Conservation (phyloP, 2,888 invertebrate species). For the Nephrotoma appendiculata region DNA sequence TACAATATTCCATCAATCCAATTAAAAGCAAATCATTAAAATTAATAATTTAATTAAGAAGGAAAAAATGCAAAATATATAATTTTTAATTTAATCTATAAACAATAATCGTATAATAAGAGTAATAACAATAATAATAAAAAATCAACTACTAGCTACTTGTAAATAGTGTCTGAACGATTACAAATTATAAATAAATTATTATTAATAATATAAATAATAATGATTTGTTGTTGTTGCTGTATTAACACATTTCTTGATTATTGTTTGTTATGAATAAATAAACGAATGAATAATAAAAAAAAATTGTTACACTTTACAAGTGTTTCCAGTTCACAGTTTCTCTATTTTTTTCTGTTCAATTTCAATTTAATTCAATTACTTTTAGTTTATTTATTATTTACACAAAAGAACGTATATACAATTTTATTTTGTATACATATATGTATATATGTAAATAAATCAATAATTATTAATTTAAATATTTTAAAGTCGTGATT, state of each 20-base stretch:
- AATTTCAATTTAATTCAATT: not conserved
- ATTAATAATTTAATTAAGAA: not conserved
- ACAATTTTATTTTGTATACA: not conserved
- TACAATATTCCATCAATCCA: not conserved
- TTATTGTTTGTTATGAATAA: not conserved
- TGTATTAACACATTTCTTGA: not conserved
- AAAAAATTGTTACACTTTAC: not conserved
- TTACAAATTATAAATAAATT: not conserved
- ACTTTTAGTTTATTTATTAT: not conserved
- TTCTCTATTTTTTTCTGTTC: not conserved
- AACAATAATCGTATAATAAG: not conserved
- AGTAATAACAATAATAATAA: not conserved
- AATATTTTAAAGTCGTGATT: not conserved
- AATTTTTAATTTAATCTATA: not conserved
- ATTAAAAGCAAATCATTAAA: not conserved
- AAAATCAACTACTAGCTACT: not conserved
- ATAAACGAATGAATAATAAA: not conserved
- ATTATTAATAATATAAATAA: not conserved
- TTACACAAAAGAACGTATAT: not conserved
- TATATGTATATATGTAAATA: not conserved
- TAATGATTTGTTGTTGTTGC: not conserved
- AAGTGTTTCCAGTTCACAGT: not conserved
- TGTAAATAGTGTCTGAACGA: not conserved
- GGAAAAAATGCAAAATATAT: not conserved
- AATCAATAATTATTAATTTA: not conserved